phyloP scores from a whole-genome alignment of 2,797 vertebrate genomes.

The Botia almorhae region DNA sequence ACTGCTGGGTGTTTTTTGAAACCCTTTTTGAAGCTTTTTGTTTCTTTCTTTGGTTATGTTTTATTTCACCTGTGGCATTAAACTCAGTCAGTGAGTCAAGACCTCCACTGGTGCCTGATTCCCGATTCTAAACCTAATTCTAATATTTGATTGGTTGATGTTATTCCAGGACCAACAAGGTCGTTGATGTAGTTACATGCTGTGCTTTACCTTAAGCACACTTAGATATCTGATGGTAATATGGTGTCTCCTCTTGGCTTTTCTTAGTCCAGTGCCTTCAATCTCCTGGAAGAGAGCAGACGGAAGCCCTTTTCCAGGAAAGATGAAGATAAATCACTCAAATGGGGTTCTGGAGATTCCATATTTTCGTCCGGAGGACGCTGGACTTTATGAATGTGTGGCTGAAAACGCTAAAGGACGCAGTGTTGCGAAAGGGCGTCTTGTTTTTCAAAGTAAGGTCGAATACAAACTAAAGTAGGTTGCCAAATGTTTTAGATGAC shows the following conservation, averaged over 20 bases:
- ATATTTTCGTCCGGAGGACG: slow-evolving; percentile 92
- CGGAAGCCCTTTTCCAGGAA: slow-evolving; percentile 87
- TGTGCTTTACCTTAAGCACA: not conserved
- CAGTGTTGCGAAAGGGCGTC: slow-evolving; percentile 85
- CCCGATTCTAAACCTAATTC: not conserved
- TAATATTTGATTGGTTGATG: not conserved
- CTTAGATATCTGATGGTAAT: slow-evolving; percentile 44
- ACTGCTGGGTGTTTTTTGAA: no score
- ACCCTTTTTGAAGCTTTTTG: not conserved
- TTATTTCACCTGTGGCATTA: no score
- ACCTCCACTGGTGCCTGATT: no score
- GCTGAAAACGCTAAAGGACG: slow-evolving; percentile 89
- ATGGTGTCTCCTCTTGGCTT: slow-evolving; percentile 64
- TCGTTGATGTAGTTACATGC: not conserved
- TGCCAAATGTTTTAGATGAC: not conserved
- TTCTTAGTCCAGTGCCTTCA: slow-evolving; percentile 85
- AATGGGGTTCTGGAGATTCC: slow-evolving; percentile 91
- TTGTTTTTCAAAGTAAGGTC: slow-evolving; percentile 86
- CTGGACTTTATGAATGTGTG: slow-evolving; percentile 87
- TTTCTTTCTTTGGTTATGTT: not conserved
- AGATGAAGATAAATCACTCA: slow-evolving; percentile 89
- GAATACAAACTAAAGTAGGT: not conserved
- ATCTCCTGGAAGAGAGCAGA: slow-evolving; percentile 91
- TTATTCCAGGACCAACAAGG: not conserved
- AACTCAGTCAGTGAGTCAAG: no score